Conservation (phyloP, 1,140 invertebrate species). For the Micrasema longulum region DNA sequence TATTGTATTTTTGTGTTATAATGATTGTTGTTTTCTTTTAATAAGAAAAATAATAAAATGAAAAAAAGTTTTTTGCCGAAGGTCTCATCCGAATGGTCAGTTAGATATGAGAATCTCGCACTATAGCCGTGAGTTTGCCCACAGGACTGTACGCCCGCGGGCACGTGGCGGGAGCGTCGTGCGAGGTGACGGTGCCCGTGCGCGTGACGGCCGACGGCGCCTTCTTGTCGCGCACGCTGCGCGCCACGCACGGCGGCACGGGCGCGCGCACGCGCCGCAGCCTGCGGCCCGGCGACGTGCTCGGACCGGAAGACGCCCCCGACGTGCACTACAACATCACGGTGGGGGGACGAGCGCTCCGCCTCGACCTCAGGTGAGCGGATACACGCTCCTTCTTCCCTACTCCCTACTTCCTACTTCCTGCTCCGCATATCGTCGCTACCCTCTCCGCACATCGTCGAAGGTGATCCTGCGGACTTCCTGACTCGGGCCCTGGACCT, state of each 20-base stretch:
- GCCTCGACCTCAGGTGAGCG: constrained; percentile 48
- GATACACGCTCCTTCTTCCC: neutral
- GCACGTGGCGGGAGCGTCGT: constrained; percentile 40
- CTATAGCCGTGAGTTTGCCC: no score
- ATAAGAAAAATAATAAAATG: no score
- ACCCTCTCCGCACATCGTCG: no score
- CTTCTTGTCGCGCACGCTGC: constrained; percentile 48
- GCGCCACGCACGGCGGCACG: constrained; percentile 35
- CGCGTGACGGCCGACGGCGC: constrained; percentile 47
- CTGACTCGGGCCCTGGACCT: no score
- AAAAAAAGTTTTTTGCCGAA: no score
- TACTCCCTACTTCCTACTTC: no score
- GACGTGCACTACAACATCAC: constrained; percentile 53
- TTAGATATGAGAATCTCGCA: no score
- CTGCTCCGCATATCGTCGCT: no score
- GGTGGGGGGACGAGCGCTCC: constrained; percentile 43
- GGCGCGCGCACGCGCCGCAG: constrained; percentile 22
- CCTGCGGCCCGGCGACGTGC: constrained; percentile 33
- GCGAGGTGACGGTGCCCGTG: constrained; percentile 48
- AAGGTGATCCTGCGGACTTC: no score
- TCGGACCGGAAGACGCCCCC: constrained; percentile 24
- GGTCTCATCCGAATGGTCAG: no score
- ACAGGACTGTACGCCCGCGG: constrained; percentile 46
- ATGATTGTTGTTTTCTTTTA: no score
- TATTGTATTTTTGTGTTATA: no score